Evolutionary conservation across 2,888 invertebrate species (phyloP).

Genomic region (Cyclophora albipunctata): DNA sequence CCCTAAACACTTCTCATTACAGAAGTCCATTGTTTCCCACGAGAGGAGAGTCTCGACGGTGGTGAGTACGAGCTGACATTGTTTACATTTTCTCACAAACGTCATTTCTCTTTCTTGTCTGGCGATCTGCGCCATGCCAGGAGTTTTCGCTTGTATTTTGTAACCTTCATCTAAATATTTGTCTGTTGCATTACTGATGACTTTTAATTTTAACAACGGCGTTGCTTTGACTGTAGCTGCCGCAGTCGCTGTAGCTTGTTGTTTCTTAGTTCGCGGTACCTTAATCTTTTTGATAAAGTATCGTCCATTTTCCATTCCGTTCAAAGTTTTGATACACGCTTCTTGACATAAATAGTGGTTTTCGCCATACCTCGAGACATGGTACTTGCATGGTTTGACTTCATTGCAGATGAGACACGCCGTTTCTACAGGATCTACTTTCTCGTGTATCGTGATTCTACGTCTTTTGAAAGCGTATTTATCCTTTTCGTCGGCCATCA

Average conservation of each 20-base stretch:
- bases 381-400: constrained; percentile 60
- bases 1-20: constrained; percentile 90
- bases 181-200: constrained; percentile 70
- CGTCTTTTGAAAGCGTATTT: constrained; percentile 73
- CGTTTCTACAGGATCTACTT: constrained; percentile 26
- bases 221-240: constrained; percentile 24
- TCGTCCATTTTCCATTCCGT: constrained; percentile 49
- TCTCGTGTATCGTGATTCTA: constrained; percentile 65
- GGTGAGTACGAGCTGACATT: constrained; percentile 69
- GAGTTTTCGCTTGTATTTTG: constrained; percentile 76
- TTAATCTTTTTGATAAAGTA: constrained; percentile 48
- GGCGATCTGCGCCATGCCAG: constrained; percentile 75
- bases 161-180: constrained; percentile 70
- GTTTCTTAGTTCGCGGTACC: constrained; percentile 3
- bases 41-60: constrained; percentile 80
- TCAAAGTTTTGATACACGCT: constrained; percentile 72
- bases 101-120: constrained; percentile 74
- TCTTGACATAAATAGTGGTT: constrained; percentile 71
- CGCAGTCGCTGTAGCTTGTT: constrained; percentile 1
- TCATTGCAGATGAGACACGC: constrained; percentile 70
- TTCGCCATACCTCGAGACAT: constrained; percentile 68
- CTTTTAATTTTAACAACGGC: constrained; percentile 63
- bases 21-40: constrained; percentile 97
- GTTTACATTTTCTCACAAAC: constrained; percentile 73
- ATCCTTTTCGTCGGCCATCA: constrained; percentile 70